phyloP scores from a whole-genome alignment of 2,797 vertebrate genomes.

The Ctenopoma multispine region DNA sequence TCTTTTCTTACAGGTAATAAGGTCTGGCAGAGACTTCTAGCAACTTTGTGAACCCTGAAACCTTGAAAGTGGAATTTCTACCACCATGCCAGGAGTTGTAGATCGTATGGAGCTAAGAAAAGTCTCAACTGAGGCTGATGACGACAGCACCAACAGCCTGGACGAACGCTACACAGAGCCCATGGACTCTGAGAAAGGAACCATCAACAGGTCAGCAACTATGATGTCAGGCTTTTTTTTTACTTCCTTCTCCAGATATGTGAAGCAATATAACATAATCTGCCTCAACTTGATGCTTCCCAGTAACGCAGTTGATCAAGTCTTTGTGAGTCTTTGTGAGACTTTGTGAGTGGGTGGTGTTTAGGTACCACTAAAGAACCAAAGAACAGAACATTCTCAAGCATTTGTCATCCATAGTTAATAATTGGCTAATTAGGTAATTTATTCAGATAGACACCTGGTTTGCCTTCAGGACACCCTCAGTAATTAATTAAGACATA shows the following conservation, averaged over 20 bases:
- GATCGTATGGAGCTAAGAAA: slow-evolving; percentile 94
- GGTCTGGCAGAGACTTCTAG: background rate
- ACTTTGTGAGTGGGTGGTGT: no score
- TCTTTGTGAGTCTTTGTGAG: no score
- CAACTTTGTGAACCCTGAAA: slow-evolving; percentile 11
- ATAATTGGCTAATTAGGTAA: no score
- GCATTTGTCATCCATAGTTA: no score
- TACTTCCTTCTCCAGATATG: background rate
- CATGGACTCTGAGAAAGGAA: slow-evolving; percentile 87
- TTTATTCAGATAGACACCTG: no score
- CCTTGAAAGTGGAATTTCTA: background rate
- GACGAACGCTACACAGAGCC: slow-evolving; percentile 84
- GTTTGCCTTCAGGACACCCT: no score
- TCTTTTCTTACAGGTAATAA: slow-evolving; percentile 7
- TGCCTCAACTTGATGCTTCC: no score
- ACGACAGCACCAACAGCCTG: slow-evolving; percentile 90
- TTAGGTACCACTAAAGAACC: no score
- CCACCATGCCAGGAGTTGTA: slow-evolving; percentile 81
- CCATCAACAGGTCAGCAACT: slow-evolving; percentile 87
- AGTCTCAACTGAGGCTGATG: slow-evolving; percentile 89
- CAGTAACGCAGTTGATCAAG: no score
- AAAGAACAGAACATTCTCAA: no score
- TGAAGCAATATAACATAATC: no score
- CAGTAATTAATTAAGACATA: no score
- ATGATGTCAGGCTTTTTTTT: background rate